A percentile compares a stretch with the other conserved stretches of the same genome.
These are phyloP conservation scores for Osmerus mordax DNA, from an alignment of 2,113 vertebrate genomes.

Conservation along the genomic window DNA sequence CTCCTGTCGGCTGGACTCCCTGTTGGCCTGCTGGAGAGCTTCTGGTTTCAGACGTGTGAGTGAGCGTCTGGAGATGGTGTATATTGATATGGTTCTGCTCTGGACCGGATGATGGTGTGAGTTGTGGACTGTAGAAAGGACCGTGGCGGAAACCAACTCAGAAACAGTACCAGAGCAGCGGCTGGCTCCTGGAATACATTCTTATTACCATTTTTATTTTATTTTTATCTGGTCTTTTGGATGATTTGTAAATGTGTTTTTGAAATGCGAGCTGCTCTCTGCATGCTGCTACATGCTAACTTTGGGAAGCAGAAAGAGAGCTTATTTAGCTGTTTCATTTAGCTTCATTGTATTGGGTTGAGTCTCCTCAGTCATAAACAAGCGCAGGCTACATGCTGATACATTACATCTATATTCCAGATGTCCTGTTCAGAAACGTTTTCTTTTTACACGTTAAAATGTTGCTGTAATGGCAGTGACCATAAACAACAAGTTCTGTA, in stretches of 20 bases:
- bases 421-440: background rate
- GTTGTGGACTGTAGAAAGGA: conserved; percentile 11
- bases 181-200: conserved; percentile 11
- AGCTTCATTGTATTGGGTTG: too few relatives aligned
- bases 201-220: background rate
- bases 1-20: background rate
- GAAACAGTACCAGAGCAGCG: conserved; percentile 19
- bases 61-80: conserved; percentile 24
- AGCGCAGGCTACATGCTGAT: background rate
- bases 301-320: too few relatives aligned
- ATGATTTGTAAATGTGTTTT: conserved; percentile 46
- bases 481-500: background rate
- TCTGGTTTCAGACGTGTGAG: conserved; percentile 20
- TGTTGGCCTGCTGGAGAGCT: background rate
- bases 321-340: too few relatives aligned
- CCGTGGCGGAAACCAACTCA: conserved; percentile 16
- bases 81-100: conserved; percentile 21
- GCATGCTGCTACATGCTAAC: too few relatives aligned
- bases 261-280: background rate
- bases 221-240: conserved; percentile 25
- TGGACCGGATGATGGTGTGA: conserved; percentile 3
- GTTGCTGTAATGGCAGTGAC: background rate
- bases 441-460: background rate
- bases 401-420: too few relatives aligned
- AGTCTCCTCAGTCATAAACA: background rate